phyloP scores from a whole-genome alignment of 2,113 vertebrate genomes.

The Oostethus manadensis region DNA sequence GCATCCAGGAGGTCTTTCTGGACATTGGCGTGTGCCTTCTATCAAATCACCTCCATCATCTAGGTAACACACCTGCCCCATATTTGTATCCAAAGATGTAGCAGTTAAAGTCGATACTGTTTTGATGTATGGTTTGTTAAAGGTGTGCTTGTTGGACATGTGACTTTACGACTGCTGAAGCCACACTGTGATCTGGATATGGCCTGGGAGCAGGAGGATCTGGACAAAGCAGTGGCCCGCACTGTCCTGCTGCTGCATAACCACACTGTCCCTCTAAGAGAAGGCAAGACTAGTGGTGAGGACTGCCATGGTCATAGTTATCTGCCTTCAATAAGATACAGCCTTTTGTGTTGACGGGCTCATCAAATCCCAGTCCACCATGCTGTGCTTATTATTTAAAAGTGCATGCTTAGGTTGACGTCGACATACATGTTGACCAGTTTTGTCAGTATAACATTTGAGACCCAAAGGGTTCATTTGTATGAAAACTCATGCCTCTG shows the following conservation, averaged over 20 bases:
- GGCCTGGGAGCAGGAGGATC: slow-evolving; percentile 88
- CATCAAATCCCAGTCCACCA: too few relatives aligned
- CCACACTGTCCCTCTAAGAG: slow-evolving; percentile 77
- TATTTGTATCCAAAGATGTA: background rate
- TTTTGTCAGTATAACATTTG: too few relatives aligned
- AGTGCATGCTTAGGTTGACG: too few relatives aligned
- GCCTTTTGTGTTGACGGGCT: background rate
- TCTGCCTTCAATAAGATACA: too few relatives aligned
- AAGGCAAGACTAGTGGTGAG: slow-evolving; percentile 72
- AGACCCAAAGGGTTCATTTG: too few relatives aligned
- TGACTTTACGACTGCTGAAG: slow-evolving; percentile 89
- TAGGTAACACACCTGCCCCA: slow-evolving; percentile 69
- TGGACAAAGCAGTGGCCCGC: slow-evolving; percentile 79
- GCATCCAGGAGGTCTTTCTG: slow-evolving; percentile 78
- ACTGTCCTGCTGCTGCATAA: slow-evolving; percentile 78
- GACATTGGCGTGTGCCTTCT: slow-evolving; percentile 84
- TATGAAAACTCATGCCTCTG: too few relatives aligned
- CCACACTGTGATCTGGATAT: slow-evolving; percentile 86
- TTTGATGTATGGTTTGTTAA: slow-evolving; percentile 1
- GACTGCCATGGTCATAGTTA: background rate
- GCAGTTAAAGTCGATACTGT: background rate
- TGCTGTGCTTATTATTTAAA: too few relatives aligned
- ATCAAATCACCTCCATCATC: slow-evolving; percentile 77
- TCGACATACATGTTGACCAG: too few relatives aligned
- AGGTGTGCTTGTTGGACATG: slow-evolving; percentile 87